Conservation (phyloP, 2,888 invertebrate genomes). For the Sphaerophoria rueppellii region DNA sequence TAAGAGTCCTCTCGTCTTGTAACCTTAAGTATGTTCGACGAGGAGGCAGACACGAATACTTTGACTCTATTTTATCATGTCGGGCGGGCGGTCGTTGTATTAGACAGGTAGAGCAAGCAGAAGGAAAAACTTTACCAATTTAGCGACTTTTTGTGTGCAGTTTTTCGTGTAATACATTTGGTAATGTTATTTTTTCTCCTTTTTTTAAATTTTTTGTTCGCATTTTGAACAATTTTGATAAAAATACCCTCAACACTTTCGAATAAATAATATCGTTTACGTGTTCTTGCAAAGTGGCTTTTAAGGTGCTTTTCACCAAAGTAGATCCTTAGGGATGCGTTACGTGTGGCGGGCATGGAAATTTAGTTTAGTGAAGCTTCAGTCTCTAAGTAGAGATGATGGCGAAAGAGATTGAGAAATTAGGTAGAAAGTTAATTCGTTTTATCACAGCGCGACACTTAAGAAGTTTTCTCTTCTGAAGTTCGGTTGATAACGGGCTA, state of each 20-base stretch:
- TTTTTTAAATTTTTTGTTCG: constrained; percentile 10
- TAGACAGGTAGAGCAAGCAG: constrained; percentile 23
- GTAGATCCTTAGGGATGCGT: constrained; percentile 48
- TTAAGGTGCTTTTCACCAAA: constrained; percentile 53
- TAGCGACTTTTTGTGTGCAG: constrained; percentile 63
- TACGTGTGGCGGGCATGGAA: not conserved
- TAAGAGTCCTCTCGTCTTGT: constrained; percentile 29
- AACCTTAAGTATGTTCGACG: constrained; percentile 4
- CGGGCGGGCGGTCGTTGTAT: no score
- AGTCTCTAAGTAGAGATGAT: no score
- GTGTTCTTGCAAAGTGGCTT: constrained; percentile 67
- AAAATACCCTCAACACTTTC: constrained; percentile 67
- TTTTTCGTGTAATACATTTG: constrained; percentile 52
- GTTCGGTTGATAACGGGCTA: no score
- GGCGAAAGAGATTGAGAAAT: no score
- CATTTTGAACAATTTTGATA: constrained; percentile 62
- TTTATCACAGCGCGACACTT: no score
- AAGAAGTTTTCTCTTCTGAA: no score
- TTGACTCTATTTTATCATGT: no score
- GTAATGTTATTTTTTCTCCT: constrained; percentile 9
- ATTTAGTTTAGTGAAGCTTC: not conserved
- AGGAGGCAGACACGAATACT: not conserved
- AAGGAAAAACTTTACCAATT: constrained; percentile 67
- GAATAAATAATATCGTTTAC: constrained; percentile 57
- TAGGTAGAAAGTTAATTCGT: no score